Conservation (phyloP, 2,113 vertebrate species). For the Cepphus grylle region DNA sequence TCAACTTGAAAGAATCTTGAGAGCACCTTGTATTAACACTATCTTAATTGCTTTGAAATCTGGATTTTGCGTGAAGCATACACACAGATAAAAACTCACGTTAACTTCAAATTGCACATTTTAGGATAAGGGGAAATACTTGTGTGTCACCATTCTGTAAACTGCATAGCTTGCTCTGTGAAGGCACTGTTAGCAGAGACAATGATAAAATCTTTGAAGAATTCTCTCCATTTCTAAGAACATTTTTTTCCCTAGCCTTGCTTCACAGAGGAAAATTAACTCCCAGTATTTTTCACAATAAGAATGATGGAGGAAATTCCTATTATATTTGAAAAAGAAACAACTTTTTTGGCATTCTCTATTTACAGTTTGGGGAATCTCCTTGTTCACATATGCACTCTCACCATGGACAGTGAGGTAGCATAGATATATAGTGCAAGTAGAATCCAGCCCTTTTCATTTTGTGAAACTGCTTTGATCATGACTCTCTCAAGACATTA, state of each 20-base stretch:
- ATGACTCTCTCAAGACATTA: constrained; percentile 37
- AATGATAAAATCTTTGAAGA: background rate
- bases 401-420: constrained; percentile 13
- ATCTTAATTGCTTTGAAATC: constrained; percentile 49
- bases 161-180: background rate
- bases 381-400: background rate
- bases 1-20: constrained; percentile 56
- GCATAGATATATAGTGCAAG: background rate
- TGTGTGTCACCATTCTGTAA: constrained; percentile 33
- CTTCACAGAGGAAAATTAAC: background rate
- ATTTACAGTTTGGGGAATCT: background rate
- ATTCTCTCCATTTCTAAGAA: background rate
- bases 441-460: constrained; percentile 29
- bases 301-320: background rate
- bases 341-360: background rate
- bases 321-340: background rate
- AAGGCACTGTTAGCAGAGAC: background rate
- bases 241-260: background rate
- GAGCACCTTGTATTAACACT: constrained; percentile 24
- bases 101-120: background rate
- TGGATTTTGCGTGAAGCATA: background rate
- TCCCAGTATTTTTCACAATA: background rate
- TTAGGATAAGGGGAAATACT: constrained; percentile 41
- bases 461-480: constrained; percentile 52
- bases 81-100: constrained; percentile 29